Percentiles rank a stretch among this genome's conserved stretches.
phyloP scores from a whole-genome alignment of 2,888 invertebrate genomes.

The Odontomyia ornata region DNA sequence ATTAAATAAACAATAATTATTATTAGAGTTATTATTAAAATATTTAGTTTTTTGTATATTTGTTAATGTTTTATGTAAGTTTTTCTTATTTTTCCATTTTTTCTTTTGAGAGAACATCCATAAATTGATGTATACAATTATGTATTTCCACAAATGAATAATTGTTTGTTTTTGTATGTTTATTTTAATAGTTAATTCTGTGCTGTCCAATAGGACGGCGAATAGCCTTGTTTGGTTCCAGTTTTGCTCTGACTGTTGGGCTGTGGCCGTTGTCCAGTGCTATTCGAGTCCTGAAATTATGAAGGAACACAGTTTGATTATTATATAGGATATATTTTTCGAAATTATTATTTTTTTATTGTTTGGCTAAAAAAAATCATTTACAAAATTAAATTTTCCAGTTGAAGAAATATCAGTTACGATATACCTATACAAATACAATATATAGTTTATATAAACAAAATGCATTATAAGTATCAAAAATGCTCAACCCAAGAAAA shows the following conservation, averaged over 20 bases:
- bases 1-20: constrained; percentile 41
- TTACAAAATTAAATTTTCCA: no score
- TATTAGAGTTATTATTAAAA: constrained; percentile 38
- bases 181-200: constrained; percentile 61
- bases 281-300: constrained; percentile 62
- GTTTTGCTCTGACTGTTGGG: constrained; percentile 64
- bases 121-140: constrained; percentile 49
- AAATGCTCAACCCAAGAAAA: no score
- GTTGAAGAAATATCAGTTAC: no score
- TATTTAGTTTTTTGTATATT: constrained; percentile 20
- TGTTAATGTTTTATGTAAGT: constrained; percentile 34
- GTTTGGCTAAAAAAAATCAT: background rate
- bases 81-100: constrained; percentile 32
- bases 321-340: constrained; percentile 2
- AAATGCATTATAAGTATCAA: no score
- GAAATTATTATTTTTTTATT: background rate
- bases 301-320: background rate
- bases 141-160: constrained; percentile 26
- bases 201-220: constrained; percentile 64
- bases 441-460: no score
- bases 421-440: no score
- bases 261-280: constrained; percentile 65
- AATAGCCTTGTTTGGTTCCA: constrained; percentile 63
- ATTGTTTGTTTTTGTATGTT: constrained; percentile 17
- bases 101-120: constrained; percentile 46